Percentiles rank a stretch among this genome's conserved stretches.
phyloP scores from a whole-genome alignment of 1,140 invertebrate genomes.

The Procambarus clarkii region DNA sequence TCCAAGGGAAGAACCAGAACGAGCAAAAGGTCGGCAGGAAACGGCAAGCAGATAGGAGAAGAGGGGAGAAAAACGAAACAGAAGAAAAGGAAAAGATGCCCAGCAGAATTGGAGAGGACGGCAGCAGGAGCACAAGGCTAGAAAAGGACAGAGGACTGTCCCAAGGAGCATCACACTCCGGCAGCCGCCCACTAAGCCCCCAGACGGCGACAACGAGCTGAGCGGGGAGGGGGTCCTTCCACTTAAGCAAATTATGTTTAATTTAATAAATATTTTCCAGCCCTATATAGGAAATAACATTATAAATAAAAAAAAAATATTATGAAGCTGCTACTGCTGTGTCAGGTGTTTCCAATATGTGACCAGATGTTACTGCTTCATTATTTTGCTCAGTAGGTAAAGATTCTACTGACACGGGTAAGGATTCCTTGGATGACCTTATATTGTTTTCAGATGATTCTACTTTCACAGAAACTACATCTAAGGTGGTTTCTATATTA shows the following conservation, averaged over 20 bases:
- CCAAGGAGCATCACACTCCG: too few species aligned
- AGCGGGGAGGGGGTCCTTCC: too few species aligned
- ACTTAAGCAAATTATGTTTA: neutral
- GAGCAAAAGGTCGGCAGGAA: too few species aligned
- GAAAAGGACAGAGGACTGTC: too few species aligned
- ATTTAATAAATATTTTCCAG: neutral
- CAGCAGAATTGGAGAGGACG: too few species aligned
- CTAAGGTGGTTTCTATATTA: neutral
- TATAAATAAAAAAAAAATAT: neutral
- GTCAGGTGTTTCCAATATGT: neutral
- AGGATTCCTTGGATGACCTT: neutral
- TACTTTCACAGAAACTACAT: neutral
- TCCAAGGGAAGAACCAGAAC: too few species aligned
- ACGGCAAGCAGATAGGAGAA: too few species aligned
- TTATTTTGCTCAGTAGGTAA: neutral
- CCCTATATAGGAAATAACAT: neutral
- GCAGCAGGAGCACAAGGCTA: too few species aligned
- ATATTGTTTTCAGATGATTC: neutral
- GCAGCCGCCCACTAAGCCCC: too few species aligned
- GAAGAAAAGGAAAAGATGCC: too few species aligned
- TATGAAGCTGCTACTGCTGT: constrained; percentile 16
- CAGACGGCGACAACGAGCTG: too few species aligned
- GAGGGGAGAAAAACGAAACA: too few species aligned
- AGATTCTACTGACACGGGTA: neutral
- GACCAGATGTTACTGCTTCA: neutral